Base-by-base conservation (phyloP, 2,113 vertebrate species). In the Rhabdornis inornatus region DNA sequence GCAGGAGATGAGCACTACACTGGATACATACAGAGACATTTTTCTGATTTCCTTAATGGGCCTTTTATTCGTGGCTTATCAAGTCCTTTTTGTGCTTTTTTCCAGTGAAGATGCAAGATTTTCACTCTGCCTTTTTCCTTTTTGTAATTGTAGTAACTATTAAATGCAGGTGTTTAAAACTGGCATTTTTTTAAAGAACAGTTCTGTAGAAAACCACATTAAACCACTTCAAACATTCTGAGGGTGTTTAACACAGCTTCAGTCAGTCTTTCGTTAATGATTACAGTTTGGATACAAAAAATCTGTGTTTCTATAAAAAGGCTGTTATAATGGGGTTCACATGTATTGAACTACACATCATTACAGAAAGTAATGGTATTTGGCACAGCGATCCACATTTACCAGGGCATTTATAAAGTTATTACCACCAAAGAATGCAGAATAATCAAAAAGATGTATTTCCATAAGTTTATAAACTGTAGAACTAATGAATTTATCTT, bases 281-380 rank as follows among this genome's bases (percentile, higher is more conserved):
- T 80, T 80, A 47, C 11, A 35, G 7, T 10, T 64, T 69, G 17
- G 28, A 72, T 79, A 20, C 14, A 88, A 90, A 78, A 79, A 55
- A 37, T 14, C 3, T 17, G 2, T 56, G 19, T 56, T 90, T 83
- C 53, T 83, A 12, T 47, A 21, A 65, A 82, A 61, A 45, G n/a
- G 22, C 5, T 60, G 79, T 88, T 56, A 35, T 68, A 47, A 82
- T 39, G 47, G 4, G 5, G 16, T 66, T 85, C 49, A 39, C 8
- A 60, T 55, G 8, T 52, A 39, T 60, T 76, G 8, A 72, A 27
- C n/a, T 68, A 17, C 22, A 30, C 6, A 33, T 33, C 0, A 0
- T 40, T 53, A 68, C 7, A 75, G 52, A 61, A 85, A 75, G 6
- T 21, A 47, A 75, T 24, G 28, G 17, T 37, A 60, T 75, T 68